Percentiles rank a stretch among this genome's conserved stretches.
Evolutionary conservation across 2,888 invertebrate species (phyloP).

Genomic region (Fabriciana adippe): DNA sequence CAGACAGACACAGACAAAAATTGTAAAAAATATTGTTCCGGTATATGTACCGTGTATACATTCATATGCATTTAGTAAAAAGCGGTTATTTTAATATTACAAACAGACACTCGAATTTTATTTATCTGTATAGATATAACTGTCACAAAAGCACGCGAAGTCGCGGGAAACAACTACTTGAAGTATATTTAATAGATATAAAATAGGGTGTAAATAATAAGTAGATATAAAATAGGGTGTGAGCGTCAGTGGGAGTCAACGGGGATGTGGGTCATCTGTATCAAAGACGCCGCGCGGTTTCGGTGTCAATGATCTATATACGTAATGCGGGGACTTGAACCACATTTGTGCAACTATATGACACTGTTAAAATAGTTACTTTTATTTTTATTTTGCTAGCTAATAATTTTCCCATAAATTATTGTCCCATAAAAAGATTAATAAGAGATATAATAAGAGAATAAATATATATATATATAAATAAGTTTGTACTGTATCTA

Average conservation of each 20-base stretch:
- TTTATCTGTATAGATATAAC: no score
- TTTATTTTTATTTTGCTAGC: background rate
- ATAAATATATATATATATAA: no score
- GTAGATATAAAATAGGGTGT: conserved; percentile 23
- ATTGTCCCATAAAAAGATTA: no score
- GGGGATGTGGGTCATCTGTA: conserved; percentile 37
- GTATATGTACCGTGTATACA: no score
- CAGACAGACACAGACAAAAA: no score
- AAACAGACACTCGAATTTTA: no score
- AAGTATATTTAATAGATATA: conserved; percentile 15
- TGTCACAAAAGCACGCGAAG: background rate
- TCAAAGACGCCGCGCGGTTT: conserved; percentile 42
- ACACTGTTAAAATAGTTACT: background rate
- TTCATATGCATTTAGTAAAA: no score
- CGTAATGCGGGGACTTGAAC: conserved; percentile 36
- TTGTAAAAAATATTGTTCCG: no score
- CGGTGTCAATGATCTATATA: conserved; percentile 56
- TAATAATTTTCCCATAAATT: no score
- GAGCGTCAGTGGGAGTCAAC: conserved; percentile 16
- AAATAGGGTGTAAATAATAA: conserved; percentile 26
- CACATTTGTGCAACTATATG: conserved; percentile 21
- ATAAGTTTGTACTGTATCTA: no score
- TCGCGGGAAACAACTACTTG: conserved; percentile 16
- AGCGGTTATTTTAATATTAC: no score
- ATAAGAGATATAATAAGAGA: no score